These are phyloP conservation scores for Hippocampus abdominalis DNA, from an alignment of 2,113 vertebrate genomes.

Conservation along the genomic window DNA sequence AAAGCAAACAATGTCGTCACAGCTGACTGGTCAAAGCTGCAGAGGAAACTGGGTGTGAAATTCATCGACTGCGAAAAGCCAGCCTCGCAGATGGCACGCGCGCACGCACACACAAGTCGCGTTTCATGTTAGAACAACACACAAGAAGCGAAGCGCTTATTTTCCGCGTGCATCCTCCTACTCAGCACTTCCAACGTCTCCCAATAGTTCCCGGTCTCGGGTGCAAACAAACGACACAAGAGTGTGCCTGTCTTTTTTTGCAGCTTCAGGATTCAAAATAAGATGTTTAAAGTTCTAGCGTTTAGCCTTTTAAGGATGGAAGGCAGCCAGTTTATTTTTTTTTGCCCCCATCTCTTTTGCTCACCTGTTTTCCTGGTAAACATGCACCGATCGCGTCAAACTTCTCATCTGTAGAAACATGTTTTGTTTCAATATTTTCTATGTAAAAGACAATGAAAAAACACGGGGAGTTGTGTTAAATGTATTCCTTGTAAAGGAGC, in stretches of 20 bases:
- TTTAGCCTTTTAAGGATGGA: neutral
- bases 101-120: too few relatives aligned
- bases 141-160: neutral
- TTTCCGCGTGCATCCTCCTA: neutral
- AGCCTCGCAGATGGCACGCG: neutral
- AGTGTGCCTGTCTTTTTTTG: neutral
- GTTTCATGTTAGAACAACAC: too few relatives aligned
- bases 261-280: neutral
- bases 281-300: neutral
- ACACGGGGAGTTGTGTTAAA: neutral
- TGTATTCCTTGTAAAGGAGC: neutral
- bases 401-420: too few relatives aligned
- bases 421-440: neutral
- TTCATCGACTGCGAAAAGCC: neutral
- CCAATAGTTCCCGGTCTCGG: neutral
- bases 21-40: neutral
- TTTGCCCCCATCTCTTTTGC: neutral
- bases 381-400: too few relatives aligned
- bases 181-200: neutral
- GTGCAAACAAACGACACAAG: neutral
- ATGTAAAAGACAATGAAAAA: neutral
- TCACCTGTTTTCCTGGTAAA: too few relatives aligned
- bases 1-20: conserved; percentile 1
- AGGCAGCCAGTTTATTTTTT: neutral
- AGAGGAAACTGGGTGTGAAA: neutral